Evolutionary conservation across 1,140 invertebrate species (phyloP).

Genomic region (Drosophila bocqueti): DNA sequence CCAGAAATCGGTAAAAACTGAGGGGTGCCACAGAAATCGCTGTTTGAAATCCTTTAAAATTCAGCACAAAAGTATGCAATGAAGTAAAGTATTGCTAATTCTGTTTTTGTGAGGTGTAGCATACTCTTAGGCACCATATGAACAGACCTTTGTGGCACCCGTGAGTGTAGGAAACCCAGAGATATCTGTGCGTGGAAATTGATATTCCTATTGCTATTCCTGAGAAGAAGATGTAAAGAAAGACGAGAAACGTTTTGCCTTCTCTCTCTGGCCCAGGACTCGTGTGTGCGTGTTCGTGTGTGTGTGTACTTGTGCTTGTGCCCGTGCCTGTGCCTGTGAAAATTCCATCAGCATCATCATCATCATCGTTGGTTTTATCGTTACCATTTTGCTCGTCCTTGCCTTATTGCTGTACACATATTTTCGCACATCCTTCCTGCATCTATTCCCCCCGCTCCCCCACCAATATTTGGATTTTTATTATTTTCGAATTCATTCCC

Average conservation of each 20-base stretch:
- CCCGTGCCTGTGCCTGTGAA: slow-evolving; percentile 59
- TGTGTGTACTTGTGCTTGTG: slow-evolving; percentile 27
- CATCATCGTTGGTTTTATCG: slow-evolving; percentile 53
- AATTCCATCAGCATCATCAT: slow-evolving; percentile 74
- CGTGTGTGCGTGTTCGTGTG: slow-evolving; percentile 27
- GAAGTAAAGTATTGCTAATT: background rate
- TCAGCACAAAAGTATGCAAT: background rate
- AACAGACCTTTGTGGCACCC: background rate
- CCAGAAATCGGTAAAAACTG: background rate
- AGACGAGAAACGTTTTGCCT: slow-evolving; percentile 2
- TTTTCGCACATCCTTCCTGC: slow-evolving; percentile 62
- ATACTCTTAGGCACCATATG: background rate
- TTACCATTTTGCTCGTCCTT: slow-evolving; percentile 49
- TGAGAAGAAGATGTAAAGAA: slow-evolving; percentile 30
- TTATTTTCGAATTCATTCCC: slow-evolving; percentile 55
- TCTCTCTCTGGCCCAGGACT: slow-evolving; percentile 30
- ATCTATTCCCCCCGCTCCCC: slow-evolving; percentile 43
- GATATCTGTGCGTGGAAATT: slow-evolving; percentile 53
- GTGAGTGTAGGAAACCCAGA: background rate
- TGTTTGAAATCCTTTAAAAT: background rate
- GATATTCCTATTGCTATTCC: slow-evolving; percentile 75
- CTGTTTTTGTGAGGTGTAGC: background rate
- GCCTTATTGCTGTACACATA: slow-evolving; percentile 58
- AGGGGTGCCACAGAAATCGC: background rate
- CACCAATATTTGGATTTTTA: slow-evolving; percentile 33